A percentile compares a stretch with the other conserved stretches of the same genome.
These are phyloP conservation scores for Rhynchonycteris naso DNA, from an alignment of 2,797 vertebrate species.

Conservation along the genomic window DNA sequence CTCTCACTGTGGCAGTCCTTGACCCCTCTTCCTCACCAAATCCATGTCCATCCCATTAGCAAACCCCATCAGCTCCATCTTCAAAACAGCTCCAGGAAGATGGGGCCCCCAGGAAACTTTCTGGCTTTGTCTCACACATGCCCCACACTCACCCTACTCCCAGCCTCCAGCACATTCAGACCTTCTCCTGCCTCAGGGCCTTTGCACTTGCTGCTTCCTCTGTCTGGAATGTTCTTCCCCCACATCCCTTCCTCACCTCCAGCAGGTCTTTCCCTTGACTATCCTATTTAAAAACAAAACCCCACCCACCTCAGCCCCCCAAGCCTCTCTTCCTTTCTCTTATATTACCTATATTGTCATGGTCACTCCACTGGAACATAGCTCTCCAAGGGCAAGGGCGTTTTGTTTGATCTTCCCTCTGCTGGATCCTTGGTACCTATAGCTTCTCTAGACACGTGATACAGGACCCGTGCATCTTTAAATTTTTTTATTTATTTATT, in stretches of 20 bases:
- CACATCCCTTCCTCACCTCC: background rate
- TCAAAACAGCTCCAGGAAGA: background rate
- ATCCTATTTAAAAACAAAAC: background rate
- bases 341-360: too few species aligned
- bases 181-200: background rate
- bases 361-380: background rate
- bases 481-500: too few species aligned
- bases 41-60: background rate
- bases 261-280: background rate
- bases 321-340: background rate
- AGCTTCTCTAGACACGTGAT: accelerated
- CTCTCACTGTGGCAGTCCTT: background rate
- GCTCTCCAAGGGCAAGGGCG: background rate
- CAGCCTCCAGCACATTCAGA: background rate
- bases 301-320: background rate
- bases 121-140: background rate
- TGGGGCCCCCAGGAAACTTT: background rate
- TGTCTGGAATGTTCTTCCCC: background rate
- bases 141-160: accelerated
- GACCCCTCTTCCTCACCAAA: background rate
- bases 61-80: background rate
- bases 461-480: background rate
- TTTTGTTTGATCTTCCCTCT: background rate
- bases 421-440: background rate
- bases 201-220: background rate